Conservation (phyloP, 2,113 vertebrate genomes). For the Sitta europaea region DNA sequence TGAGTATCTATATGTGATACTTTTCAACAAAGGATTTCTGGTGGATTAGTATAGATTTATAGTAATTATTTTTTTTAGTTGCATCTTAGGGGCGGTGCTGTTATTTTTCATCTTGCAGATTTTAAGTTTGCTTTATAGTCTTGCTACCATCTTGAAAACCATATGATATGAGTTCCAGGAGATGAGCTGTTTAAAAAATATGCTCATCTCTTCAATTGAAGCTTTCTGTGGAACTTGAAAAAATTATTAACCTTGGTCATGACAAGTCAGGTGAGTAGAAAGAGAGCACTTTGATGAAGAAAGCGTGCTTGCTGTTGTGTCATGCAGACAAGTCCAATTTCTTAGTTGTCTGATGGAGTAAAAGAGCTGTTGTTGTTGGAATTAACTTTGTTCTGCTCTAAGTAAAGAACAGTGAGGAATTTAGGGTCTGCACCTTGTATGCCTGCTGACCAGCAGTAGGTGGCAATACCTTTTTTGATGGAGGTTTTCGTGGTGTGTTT, state of each 20-base stretch:
- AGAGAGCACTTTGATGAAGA: background rate
- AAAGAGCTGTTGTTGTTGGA: background rate
- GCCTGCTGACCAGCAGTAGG: background rate
- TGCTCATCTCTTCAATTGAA: background rate
- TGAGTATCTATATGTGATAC: too few species aligned
- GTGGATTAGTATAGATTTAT: background rate
- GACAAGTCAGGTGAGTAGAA: background rate
- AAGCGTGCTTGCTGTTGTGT: background rate
- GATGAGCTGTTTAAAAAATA: background rate
- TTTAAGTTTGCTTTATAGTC: background rate
- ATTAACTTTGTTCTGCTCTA: background rate
- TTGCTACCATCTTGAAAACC: background rate
- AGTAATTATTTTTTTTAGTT: background rate
- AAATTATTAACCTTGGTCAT: background rate
- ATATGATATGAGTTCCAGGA: background rate
- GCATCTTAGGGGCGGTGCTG: background rate
- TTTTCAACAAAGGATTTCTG: background rate
- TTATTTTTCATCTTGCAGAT: background rate
- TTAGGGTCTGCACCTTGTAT: background rate
- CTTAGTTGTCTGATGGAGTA: background rate
- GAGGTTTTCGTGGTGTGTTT: background rate
- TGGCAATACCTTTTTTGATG: background rate
- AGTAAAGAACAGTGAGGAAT: background rate
- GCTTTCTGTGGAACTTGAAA: background rate
- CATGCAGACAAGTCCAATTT: background rate